phyloP scores from a whole-genome alignment of 1,140 invertebrate species.

The Neodiprion virginianus region DNA sequence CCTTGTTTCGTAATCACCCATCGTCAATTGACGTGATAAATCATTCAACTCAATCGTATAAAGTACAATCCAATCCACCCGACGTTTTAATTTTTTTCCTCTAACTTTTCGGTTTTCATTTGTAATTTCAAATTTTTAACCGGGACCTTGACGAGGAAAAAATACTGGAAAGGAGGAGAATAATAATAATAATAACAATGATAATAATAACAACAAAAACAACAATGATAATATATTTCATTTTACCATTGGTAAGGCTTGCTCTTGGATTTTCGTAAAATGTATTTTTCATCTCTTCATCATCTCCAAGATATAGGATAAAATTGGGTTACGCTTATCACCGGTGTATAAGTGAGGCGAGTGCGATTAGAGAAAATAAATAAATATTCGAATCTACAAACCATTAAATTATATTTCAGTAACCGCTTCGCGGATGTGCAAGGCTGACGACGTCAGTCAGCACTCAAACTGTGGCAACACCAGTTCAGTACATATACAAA shows the following conservation, averaged over 20 bases:
- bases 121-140: not conserved
- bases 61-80: too few species aligned
- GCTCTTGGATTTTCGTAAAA: too few species aligned
- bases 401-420: too few species aligned
- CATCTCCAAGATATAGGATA: too few species aligned
- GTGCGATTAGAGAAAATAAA: too few species aligned
- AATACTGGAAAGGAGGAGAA: not conserved
- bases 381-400: too few species aligned
- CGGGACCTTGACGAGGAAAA: not conserved
- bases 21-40: not conserved
- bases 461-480: not conserved
- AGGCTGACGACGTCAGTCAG: not conserved
- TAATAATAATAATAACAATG: not conserved
- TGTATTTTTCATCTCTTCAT: too few species aligned
- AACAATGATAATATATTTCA: not conserved
- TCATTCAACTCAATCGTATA: not conserved
- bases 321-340: not conserved
- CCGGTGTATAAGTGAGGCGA: too few species aligned
- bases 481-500: not conserved
- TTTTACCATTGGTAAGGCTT: too few species aligned
- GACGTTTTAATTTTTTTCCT: too few species aligned
- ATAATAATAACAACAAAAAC: not conserved
- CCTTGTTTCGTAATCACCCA: not conserved
- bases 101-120: not conserved
- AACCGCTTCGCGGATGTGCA: too few species aligned